These are phyloP conservation scores for Agrotis clavis DNA, from an alignment of 2,888 invertebrate species.

Conservation along the genomic window DNA sequence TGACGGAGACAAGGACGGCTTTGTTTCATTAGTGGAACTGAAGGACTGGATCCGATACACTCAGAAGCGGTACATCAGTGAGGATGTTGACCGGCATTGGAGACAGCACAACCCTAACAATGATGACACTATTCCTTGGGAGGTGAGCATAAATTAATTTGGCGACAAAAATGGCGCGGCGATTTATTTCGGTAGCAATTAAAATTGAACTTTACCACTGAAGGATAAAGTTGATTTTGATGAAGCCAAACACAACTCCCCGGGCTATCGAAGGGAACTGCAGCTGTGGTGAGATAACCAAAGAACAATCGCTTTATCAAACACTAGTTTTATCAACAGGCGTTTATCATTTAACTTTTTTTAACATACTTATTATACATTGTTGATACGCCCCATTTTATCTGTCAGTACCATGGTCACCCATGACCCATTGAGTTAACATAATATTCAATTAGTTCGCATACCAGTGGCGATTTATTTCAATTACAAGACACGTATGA, in stretches of 20 bases:
- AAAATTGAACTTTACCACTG: not conserved
- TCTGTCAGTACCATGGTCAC: not conserved
- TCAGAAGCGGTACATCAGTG: slow-evolving; percentile 97
- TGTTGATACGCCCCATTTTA: not conserved
- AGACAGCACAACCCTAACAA: slow-evolving; percentile 96
- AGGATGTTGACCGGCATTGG: slow-evolving; percentile 98
- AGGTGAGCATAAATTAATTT: slow-evolving; percentile 80
- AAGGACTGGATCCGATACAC: slow-evolving; percentile 99
- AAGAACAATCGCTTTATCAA: slow-evolving; percentile 19
- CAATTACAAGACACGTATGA: not conserved
- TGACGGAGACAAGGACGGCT: slow-evolving; percentile 96
- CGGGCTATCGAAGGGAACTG: too few species aligned
- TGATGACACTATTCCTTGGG: slow-evolving; percentile 95
- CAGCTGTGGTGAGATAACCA: slow-evolving; percentile 7
- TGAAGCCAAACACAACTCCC: too few species aligned
- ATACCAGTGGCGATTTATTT: not conserved
- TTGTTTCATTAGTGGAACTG: slow-evolving; percentile 96
- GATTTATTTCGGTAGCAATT: not conserved
- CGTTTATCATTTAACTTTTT: slow-evolving; percentile 13
- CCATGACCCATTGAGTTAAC: not conserved
- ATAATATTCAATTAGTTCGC: slow-evolving; percentile 5
- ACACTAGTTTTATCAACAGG: slow-evolving; percentile 18
- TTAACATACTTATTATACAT: not conserved
- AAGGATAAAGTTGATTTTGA: too few species aligned
- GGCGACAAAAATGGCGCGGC: not conserved